phyloP scores from a whole-genome alignment of 2,113 vertebrate species.

The Leptocoma aspasia region DNA sequence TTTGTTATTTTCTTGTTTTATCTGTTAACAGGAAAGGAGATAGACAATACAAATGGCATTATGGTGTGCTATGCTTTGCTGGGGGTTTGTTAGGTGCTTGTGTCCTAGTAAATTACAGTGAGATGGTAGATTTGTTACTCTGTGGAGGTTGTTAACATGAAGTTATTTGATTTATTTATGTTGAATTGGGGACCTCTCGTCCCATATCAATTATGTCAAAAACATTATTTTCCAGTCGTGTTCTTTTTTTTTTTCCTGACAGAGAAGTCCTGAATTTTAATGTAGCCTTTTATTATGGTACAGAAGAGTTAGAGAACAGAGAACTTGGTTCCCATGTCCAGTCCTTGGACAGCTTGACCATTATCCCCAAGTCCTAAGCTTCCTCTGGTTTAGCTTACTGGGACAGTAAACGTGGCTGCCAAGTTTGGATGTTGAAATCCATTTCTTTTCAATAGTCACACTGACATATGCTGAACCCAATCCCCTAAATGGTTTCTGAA shows the following conservation, averaged over 20 bases:
- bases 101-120: not conserved
- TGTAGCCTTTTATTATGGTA: not conserved
- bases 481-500: not conserved
- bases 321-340: not conserved
- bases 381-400: not conserved
- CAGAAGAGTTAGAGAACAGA: not conserved
- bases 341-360: not conserved
- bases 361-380: not conserved
- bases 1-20: constrained; percentile 35
- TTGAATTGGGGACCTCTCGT: not conserved
- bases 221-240: not conserved
- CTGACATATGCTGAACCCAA: not conserved
- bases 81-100: not conserved
- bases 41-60: not conserved
- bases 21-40: not conserved
- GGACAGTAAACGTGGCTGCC: not conserved
- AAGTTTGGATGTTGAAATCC: not conserved
- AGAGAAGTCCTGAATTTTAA: not conserved
- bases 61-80: not conserved
- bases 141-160: not conserved
- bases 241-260: no score
- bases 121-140: not conserved
- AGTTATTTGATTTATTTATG: not conserved
- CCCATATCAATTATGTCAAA: not conserved
- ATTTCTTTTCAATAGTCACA: not conserved